A percentile compares a stretch with the other conserved stretches of the same genome.
Evolutionary conservation across 1,140 invertebrate genomes (phyloP).

Genomic region (Copidosoma floridanum): DNA sequence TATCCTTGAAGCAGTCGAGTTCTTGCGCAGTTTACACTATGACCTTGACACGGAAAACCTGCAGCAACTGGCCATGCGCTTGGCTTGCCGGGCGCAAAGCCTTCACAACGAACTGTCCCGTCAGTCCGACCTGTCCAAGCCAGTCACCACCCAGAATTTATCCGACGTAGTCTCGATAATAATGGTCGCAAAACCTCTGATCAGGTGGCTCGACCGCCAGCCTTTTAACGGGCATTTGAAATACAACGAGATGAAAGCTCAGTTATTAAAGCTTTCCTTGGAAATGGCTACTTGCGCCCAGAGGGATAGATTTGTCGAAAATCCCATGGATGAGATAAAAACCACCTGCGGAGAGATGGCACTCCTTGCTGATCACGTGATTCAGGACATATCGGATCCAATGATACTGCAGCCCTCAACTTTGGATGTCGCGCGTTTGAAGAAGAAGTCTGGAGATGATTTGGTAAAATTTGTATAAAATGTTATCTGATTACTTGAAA

Average conservation of each 20-base stretch:
- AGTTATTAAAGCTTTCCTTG: conserved; percentile 75
- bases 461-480: conserved; percentile 56
- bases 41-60: conserved; percentile 87
- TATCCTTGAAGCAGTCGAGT: conserved; percentile 85
- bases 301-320: conserved; percentile 81
- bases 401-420: conserved; percentile 85
- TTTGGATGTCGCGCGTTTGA: conserved; percentile 81
- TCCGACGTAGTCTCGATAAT: conserved; percentile 82
- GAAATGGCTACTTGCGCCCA: conserved; percentile 86
- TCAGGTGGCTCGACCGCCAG: conserved; percentile 81
- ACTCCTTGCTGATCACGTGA: conserved; percentile 80
- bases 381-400: conserved; percentile 84
- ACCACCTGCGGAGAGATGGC: conserved; percentile 70
- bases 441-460: conserved; percentile 76
- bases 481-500: not conserved
- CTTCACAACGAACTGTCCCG: conserved; percentile 70
- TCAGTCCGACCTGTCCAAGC: conserved; percentile 62
- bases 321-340: conserved; percentile 71
- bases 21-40: conserved; percentile 86
- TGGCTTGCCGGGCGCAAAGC: conserved; percentile 80
- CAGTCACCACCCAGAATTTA: conserved; percentile 77
- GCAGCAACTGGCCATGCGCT: conserved; percentile 79
- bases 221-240: conserved; percentile 71
- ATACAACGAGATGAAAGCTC: conserved; percentile 66
- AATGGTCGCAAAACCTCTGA: conserved; percentile 78